Conservation (phyloP, 1,140 invertebrate genomes). For the Ptiloglossa arizonensis region DNA sequence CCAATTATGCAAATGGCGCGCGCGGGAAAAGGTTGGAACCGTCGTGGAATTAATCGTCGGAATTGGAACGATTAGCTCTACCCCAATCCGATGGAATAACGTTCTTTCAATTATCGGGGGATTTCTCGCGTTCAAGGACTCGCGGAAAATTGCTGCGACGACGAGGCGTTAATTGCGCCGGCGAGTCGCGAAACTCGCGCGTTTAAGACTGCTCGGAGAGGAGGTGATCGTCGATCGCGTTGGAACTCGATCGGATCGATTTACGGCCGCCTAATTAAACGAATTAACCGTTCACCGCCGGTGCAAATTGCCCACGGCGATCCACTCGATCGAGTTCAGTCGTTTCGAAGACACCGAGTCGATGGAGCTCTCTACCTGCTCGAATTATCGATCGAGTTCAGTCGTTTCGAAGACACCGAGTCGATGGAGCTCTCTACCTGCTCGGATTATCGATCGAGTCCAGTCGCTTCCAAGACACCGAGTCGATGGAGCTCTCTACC, state of each 20-base stretch:
- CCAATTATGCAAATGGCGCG: slow-evolving; percentile 57
- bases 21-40: slow-evolving; percentile 20
- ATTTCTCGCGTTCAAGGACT: neutral
- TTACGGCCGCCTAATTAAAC: slow-evolving; percentile 44
- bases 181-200: no score
- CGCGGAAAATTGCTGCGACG: slow-evolving; percentile 7
- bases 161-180: no score
- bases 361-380: no score
- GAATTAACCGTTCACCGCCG: slow-evolving; percentile 36
- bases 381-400: no score
- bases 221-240: no score
- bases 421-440: no score
- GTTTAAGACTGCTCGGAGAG: no score
- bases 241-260: slow-evolving; percentile 35
- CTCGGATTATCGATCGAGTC: no score
- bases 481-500: no score
- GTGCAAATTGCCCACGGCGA: slow-evolving; percentile 44
- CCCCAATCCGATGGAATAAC: neutral
- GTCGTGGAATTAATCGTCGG: slow-evolving; percentile 34
- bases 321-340: slow-evolving; percentile 13
- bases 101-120: slow-evolving; percentile 32
- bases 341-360: neutral
- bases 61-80: slow-evolving; percentile 36
- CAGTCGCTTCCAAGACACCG: no score
- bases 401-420: no score